These are phyloP conservation scores for Tautogolabrus adspersus DNA, from an alignment of 2,113 vertebrate genomes.

Conservation along the genomic window DNA sequence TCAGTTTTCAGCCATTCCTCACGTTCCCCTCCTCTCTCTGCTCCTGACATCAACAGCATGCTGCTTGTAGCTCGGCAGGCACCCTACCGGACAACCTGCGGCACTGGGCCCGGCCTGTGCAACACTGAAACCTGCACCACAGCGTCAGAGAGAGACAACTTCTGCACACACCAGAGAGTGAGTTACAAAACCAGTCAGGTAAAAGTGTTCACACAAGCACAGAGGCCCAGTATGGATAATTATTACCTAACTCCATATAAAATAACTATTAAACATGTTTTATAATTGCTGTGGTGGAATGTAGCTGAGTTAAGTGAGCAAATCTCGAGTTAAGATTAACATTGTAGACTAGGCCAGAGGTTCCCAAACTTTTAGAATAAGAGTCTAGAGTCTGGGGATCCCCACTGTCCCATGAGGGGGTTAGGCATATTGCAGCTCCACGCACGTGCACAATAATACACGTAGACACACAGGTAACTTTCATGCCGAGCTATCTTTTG, in stretches of 20 bases:
- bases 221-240: background rate
- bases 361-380: no score
- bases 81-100: constrained; percentile 80
- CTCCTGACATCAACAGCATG: constrained; percentile 77
- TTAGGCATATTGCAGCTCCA: no score
- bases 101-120: constrained; percentile 66
- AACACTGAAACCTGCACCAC: constrained; percentile 53
- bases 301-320: background rate
- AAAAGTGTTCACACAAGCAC: constrained; percentile 14
- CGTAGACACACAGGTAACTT: no score
- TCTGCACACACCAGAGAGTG: constrained; percentile 7
- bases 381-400: no score
- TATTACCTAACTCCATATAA: background rate
- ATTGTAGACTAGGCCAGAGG: background rate
- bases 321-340: background rate
- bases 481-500: no score
- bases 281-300: background rate
- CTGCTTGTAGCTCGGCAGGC: constrained; percentile 72
- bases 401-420: no score
- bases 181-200: constrained; percentile 5
- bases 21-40: constrained; percentile 66
- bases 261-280: background rate
- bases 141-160: constrained; percentile 7
- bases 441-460: no score
- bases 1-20: constrained; percentile 77